Base-by-base conservation (phyloP, 1,140 invertebrate species). In the Galleria mellonella region DNA sequence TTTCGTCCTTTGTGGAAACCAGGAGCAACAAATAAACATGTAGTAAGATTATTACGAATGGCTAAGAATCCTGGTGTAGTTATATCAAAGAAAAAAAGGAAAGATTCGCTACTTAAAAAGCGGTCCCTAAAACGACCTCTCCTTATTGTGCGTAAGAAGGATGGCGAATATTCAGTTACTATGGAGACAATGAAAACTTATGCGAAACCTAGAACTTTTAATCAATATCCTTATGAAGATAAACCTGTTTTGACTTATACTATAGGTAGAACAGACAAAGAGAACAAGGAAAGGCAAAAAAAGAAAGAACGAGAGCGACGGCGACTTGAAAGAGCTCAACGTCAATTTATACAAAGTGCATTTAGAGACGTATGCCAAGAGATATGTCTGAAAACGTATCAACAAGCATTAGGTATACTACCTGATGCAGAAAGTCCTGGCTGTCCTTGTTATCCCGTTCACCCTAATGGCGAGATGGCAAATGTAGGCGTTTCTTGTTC, bases 131-230 rank as follows among this genome's bases (percentile, higher is more conserved):
- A 82, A 42, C 55, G 79, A 9, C 82, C 82, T 17, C 47, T 85
- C 35, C 45, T 85, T 9, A 52, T 71, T 28, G 74, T 85, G 37
- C 68, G 71, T 15, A 85, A 83, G 50, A 78, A 69, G 42, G 64
- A 77, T 40, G 78, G 82, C 5, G 77, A 83, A 62, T 83, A 57
- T 39, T 76, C 63, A 4, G 62, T 85, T 14, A 82, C 77, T 15
- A 82, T 85, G 78, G 82, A 85, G 54, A 82, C 75, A 2, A 79
- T 85, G 77, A 85, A 82, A 62, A 48, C 46, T 14, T 82, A 66
- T 50, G 3, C 43, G 4, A 82, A 72, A 52, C 72, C 67, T 4
- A 60, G 78, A 54, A 58, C 69, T 45, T 27, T 75, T 10, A 78
- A 81, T 43, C 75, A 85, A 56, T 50, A 66, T 37, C 82, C 82